A percentile compares a stretch with the other conserved stretches of the same genome.
These are phyloP conservation scores for Chaitophorus viminalis DNA, from an alignment of 2,888 invertebrate genomes.

Conservation along the genomic window DNA sequence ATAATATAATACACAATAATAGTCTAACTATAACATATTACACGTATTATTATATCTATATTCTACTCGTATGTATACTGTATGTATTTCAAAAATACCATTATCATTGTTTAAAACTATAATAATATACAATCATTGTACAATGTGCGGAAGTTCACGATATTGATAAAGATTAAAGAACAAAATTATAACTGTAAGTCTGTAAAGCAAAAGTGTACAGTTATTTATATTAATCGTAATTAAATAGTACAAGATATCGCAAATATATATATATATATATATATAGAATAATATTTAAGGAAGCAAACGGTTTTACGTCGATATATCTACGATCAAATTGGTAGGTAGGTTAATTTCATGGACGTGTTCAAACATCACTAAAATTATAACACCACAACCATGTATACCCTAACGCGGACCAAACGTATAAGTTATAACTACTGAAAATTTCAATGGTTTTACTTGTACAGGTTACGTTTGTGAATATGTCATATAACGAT, in stretches of 20 bases:
- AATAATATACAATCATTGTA: background rate
- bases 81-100: background rate
- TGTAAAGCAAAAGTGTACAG: background rate
- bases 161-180: constrained; percentile 11
- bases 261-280: background rate
- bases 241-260: background rate
- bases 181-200: background rate
- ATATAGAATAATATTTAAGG: background rate
- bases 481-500: too few relatives aligned
- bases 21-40: background rate
- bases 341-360: background rate
- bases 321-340: background rate
- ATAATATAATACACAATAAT: background rate
- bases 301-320: background rate
- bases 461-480: too few relatives aligned
- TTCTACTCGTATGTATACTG: background rate
- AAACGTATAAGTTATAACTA: too few relatives aligned
- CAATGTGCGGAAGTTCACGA: background rate
- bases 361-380: background rate
- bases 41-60: background rate
- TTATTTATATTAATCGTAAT: background rate
- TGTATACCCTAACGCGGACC: too few relatives aligned
- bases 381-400: too few relatives aligned
- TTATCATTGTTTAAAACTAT: background rate
- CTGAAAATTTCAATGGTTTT: too few relatives aligned